A percentile compares a stretch with the other conserved stretches of the same genome.
Evolutionary conservation across 2,797 vertebrate genomes (phyloP).

Genomic region (Myripristis murdjan): DNA sequence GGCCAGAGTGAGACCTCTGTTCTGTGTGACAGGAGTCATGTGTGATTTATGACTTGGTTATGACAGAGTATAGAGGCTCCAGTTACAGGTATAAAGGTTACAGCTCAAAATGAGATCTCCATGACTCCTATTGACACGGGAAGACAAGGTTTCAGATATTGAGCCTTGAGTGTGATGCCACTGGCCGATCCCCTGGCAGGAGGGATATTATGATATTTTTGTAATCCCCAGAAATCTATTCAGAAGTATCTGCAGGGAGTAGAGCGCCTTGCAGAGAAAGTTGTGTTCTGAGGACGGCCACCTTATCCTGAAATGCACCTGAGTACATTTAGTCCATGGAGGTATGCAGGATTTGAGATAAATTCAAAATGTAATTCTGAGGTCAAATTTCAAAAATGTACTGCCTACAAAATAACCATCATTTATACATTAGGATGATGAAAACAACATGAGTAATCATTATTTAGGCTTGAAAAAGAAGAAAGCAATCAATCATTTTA

Average conservation of each 20-base stretch:
- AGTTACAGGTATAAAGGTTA: constrained; percentile 65
- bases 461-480: neutral
- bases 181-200: constrained; percentile 4
- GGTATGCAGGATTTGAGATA: neutral
- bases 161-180: neutral
- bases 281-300: neutral
- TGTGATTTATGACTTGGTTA: constrained; percentile 77
- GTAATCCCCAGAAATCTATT: neutral
- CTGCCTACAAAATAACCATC: neutral
- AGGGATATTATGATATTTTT: too few species aligned
- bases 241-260: neutral
- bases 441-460: neutral
- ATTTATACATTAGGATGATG: neutral
- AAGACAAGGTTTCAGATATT: constrained; percentile 18
- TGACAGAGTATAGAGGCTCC: constrained; percentile 47
- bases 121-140: constrained; percentile 43
- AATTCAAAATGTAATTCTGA: too few species aligned
- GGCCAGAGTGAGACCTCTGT: constrained; percentile 48
- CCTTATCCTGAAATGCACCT: neutral
- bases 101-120: constrained; percentile 56
- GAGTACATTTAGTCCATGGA: neutral
- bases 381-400: too few species aligned
- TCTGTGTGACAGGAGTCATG: constrained; percentile 62
- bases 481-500: too few species aligned
- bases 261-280: neutral